phyloP scores from a whole-genome alignment of 2,797 vertebrate genomes.

The Staurois parvus region DNA sequence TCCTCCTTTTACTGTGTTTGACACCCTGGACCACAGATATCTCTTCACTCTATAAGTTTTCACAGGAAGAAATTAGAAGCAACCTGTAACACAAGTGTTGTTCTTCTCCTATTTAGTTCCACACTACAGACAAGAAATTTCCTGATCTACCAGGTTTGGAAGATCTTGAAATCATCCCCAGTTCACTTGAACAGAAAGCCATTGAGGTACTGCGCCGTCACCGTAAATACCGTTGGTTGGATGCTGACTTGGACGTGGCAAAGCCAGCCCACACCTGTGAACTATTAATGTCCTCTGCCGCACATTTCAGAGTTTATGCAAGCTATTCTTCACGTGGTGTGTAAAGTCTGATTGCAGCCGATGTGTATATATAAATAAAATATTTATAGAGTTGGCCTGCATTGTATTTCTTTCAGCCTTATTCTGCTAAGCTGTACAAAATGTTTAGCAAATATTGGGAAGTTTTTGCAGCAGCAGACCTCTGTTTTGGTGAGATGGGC shows the following conservation, averaged over 20 bases:
- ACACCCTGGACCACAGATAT: neutral
- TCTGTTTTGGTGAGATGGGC: too few relatives aligned
- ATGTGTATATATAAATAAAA: slow-evolving; percentile 56
- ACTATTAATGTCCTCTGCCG: slow-evolving; percentile 67
- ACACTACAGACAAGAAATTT: slow-evolving; percentile 85
- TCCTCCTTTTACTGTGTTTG: too few relatives aligned
- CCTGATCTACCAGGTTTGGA: slow-evolving; percentile 89
- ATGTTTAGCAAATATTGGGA: too few relatives aligned
- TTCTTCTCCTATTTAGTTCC: slow-evolving; percentile 78
- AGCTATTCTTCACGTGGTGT: slow-evolving; percentile 1
- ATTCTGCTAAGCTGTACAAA: too few relatives aligned
- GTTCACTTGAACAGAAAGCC: slow-evolving; percentile 86
- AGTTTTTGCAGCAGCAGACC: too few relatives aligned
- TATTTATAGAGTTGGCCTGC: neutral
- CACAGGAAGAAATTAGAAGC: too few relatives aligned
- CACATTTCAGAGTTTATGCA: neutral
- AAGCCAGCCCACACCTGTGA: slow-evolving; percentile 86
- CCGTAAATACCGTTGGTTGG: slow-evolving; percentile 86
- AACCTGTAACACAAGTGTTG: neutral
- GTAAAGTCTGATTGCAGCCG: slow-evolving; percentile 1
- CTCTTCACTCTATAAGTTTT: neutral
- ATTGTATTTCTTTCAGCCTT: too few relatives aligned
- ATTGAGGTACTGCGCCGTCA: slow-evolving; percentile 92
- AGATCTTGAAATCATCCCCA: slow-evolving; percentile 86
- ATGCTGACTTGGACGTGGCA: slow-evolving; percentile 82